Percentiles rank a stretch among this genome's conserved stretches.
These are phyloP conservation scores for Smittia sp. DNA, from an alignment of 2,888 invertebrate species.

Conservation along the genomic window DNA sequence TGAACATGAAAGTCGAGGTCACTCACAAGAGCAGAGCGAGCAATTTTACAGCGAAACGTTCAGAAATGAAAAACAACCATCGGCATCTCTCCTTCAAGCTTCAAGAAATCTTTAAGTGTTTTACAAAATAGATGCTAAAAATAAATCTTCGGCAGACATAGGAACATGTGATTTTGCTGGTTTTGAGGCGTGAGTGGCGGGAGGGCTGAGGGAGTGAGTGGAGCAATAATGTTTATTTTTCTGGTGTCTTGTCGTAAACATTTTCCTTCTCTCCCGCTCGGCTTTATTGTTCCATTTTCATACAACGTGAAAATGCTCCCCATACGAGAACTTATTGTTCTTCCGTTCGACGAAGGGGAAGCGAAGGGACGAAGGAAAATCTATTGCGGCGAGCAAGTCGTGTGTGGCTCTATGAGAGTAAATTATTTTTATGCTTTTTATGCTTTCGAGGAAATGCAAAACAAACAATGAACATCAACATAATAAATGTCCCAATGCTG, in stretches of 20 bases:
- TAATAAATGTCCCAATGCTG: conserved; percentile 9
- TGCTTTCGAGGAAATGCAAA: not conserved
- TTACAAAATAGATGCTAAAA: not conserved
- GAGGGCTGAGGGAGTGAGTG: not conserved
- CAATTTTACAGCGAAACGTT: too few relatives aligned
- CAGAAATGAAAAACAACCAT: too few relatives aligned
- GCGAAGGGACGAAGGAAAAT: not conserved
- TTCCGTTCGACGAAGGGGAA: not conserved
- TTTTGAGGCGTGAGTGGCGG: not conserved
- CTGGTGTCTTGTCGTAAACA: conserved; percentile 10
- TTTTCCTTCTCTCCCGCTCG: not conserved
- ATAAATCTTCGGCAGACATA: conserved; percentile 22
- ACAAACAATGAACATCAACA: conserved; percentile 29
- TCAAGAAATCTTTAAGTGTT: too few relatives aligned
- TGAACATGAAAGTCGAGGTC: too few relatives aligned
- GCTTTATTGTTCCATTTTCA: conserved; percentile 18
- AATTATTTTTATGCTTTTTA: conserved; percentile 24
- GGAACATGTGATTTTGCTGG: not conserved
- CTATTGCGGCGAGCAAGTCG: not conserved
- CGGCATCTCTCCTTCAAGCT: too few relatives aligned
- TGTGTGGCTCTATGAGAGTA: not conserved
- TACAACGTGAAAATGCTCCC: not conserved
- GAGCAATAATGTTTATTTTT: conserved; percentile 14
- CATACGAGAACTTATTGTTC: not conserved
- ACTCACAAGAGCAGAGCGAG: too few relatives aligned